These are phyloP conservation scores for Hemicentrotus pulcherrimus DNA, from an alignment of 35 echinoderm and acorn worm species.

Conservation along the genomic window DNA sequence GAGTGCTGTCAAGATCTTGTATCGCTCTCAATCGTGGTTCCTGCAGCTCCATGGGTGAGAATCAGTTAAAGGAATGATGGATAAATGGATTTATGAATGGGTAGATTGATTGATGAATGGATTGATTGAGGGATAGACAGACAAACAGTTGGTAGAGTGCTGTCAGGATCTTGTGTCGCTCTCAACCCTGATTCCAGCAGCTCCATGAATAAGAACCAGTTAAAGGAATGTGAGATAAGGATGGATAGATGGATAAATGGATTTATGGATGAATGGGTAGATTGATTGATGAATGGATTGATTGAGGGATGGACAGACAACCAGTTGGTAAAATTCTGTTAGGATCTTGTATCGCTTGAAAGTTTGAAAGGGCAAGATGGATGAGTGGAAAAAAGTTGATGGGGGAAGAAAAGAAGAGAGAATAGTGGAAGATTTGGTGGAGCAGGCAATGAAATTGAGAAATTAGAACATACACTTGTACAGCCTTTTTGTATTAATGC, in stretches of 20 bases:
- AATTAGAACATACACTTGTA: not conserved
- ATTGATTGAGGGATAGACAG: not conserved
- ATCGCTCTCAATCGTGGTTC: conserved; percentile 78
- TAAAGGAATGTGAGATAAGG: not conserved
- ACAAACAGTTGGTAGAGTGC: conserved; percentile 61
- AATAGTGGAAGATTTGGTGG: not conserved
- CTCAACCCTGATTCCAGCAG: conserved; percentile 76
- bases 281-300: not conserved
- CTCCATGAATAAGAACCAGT: conserved; percentile 69
- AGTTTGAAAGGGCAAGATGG: not conserved
- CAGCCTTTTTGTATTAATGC: not conserved
- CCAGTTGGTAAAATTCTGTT: no score
- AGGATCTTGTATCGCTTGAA: no score
- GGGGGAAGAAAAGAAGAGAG: not conserved
- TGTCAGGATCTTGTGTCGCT: conserved; percentile 75
- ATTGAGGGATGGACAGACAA: no score
- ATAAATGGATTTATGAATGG: not conserved
- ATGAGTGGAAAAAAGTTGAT: not conserved
- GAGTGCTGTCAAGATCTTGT: conserved; percentile 80
- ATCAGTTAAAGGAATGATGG: not conserved
- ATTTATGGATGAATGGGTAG: not conserved
- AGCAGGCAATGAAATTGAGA: not conserved
- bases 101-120: not conserved
- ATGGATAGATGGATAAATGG: not conserved
- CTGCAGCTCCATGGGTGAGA: conserved; percentile 89